Conservation (phyloP, 2,797 vertebrate species). For the Hapalemur alaotrensis region DNA sequence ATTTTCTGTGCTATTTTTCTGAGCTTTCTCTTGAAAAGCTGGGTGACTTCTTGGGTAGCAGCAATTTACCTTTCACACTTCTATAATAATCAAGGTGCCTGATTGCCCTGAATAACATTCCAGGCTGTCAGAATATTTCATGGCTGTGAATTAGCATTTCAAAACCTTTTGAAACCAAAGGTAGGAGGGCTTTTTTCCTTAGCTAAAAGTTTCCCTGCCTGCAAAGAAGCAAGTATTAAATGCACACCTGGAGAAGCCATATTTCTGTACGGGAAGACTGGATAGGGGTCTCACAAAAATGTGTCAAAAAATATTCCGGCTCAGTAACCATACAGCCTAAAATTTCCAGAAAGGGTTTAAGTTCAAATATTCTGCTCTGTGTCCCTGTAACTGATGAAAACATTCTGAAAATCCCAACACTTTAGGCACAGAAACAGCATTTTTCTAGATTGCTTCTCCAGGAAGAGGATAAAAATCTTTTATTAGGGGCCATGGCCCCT, state of each 20-base stretch:
- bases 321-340: not conserved
- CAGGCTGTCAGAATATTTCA: constrained; percentile 73
- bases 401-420: not conserved
- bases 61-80: constrained; percentile 75
- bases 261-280: not conserved
- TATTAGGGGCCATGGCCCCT: not conserved
- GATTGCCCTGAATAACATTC: constrained; percentile 73
- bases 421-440: not conserved
- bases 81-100: constrained; percentile 68
- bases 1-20: constrained; percentile 68
- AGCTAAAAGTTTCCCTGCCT: not conserved
- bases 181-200: constrained; percentile 52
- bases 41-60: constrained; percentile 71
- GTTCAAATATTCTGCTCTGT: not conserved
- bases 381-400: not conserved
- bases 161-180: constrained; percentile 71
- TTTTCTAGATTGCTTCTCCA: not conserved
- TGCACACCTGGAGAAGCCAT: constrained; percentile 51
- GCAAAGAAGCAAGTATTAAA: constrained; percentile 19
- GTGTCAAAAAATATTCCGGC: not conserved
- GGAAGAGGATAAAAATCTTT: not conserved
- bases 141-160: constrained; percentile 76
- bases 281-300: not conserved
- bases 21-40: constrained; percentile 69
- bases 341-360: constrained; percentile 32